Percentiles rank a stretch among this genome's conserved stretches.
phyloP scores from a whole-genome alignment of 2,888 invertebrate genomes.

The Clusia tigrina region DNA sequence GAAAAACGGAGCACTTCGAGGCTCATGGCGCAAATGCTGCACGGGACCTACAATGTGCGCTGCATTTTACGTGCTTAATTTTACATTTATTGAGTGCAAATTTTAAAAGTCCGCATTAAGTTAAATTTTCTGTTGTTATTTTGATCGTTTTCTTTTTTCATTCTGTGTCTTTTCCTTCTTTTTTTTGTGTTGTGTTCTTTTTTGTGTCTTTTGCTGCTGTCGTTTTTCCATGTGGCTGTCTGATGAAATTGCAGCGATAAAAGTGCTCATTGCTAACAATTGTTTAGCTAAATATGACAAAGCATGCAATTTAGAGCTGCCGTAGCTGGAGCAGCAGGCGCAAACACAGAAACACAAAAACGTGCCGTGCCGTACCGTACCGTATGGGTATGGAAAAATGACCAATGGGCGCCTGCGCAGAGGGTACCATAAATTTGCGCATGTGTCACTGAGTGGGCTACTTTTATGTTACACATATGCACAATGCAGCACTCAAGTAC shows the following conservation, averaged over 20 bases:
- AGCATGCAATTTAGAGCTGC: slow-evolving; percentile 29
- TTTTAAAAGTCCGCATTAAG: slow-evolving; percentile 10
- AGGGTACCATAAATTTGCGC: neutral
- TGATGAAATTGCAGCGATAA: slow-evolving; percentile 31
- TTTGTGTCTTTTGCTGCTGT: neutral
- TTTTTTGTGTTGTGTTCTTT: neutral
- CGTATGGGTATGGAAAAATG: slow-evolving; percentile 25
- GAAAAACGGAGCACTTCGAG: neutral
- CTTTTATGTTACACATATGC: too few relatives aligned
- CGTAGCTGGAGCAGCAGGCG: neutral
- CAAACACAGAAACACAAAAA: neutral
- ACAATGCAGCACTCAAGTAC: too few relatives aligned
- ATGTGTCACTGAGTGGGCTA: slow-evolving; percentile 5
- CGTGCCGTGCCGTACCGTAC: slow-evolving; percentile 1
- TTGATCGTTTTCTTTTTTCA: neutral
- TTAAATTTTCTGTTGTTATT: too few relatives aligned
- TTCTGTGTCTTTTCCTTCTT: neutral
- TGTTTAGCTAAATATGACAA: slow-evolving; percentile 32
- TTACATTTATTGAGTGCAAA: slow-evolving; percentile 31
- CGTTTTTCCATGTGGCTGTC: slow-evolving; percentile 18
- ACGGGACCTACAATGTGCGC: neutral
- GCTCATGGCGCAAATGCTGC: neutral
- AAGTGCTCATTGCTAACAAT: slow-evolving; percentile 31
- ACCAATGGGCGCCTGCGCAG: slow-evolving; percentile 25
- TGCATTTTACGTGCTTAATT: slow-evolving; percentile 22